Percentiles rank a stretch among this genome's conserved stretches.
These are phyloP conservation scores for Paragorgia papillata DNA, from an alignment of 92 coral and sea anemone species.

Conservation along the genomic window DNA sequence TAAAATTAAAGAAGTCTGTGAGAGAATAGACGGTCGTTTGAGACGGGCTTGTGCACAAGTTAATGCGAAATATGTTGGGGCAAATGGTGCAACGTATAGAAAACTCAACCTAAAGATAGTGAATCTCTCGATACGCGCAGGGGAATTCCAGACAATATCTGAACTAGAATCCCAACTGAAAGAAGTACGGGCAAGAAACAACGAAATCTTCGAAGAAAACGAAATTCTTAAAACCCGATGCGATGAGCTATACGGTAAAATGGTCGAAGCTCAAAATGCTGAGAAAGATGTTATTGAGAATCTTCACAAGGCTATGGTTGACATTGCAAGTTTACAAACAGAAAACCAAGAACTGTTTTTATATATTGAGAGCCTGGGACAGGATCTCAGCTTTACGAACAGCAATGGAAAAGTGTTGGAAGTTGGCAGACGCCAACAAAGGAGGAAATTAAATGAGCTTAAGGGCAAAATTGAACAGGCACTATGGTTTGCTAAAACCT, in stretches of 20 bases:
- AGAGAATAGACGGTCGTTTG: constrained; percentile 38
- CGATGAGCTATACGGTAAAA: not conserved
- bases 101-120: not conserved
- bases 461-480: no score
- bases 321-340: no score
- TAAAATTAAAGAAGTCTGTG: constrained; percentile 12
- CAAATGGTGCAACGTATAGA: constrained; percentile 20
- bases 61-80: not conserved
- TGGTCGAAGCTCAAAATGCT: no score
- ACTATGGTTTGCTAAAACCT: no score
- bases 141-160: not conserved
- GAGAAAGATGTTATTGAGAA: no score
- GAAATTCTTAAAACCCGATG: constrained; percentile 13
- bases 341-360: no score
- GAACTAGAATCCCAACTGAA: constrained; percentile 7
- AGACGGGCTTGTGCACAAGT: not conserved
- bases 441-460: no score
- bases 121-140: not conserved
- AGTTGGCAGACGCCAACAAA: no score
- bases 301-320: no score
- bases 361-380: no score
- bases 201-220: constrained; percentile 20
- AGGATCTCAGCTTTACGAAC: no score
- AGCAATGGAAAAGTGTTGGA: no score
- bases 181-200: not conserved